Evolutionary conservation across 2,888 invertebrate species (phyloP).

Genomic region (Clostera curtula): DNA sequence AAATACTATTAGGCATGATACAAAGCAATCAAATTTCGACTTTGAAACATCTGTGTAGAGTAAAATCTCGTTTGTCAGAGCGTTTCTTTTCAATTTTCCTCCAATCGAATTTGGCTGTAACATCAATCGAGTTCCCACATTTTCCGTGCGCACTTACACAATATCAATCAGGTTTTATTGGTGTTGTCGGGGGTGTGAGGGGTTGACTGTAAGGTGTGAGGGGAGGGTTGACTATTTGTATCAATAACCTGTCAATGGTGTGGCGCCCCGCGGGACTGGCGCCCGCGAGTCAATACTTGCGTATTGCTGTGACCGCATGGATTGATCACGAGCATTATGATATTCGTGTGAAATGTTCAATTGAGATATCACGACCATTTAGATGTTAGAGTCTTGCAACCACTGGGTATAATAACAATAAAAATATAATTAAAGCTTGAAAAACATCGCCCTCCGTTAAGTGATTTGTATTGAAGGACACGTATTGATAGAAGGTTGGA

Average conservation of each 20-base stretch:
- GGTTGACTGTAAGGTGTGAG: constrained; percentile 28
- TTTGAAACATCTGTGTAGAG: constrained; percentile 29
- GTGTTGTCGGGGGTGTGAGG: constrained; percentile 64
- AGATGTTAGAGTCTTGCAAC: too few relatives aligned
- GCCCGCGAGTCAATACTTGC: constrained; percentile 52
- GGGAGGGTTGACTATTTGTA: constrained; percentile 65
- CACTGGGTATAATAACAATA: too few relatives aligned
- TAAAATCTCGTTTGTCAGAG: constrained; percentile 28
- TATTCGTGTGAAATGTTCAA: constrained; percentile 45
- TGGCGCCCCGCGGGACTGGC: constrained; percentile 59
- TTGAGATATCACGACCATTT: constrained; percentile 2
- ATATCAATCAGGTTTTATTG: constrained; percentile 76
- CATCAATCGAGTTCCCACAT: constrained; percentile 76
- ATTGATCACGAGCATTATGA: constrained; percentile 62
- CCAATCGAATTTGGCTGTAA: constrained; percentile 72
- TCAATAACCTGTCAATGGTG: constrained; percentile 76
- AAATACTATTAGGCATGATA: constrained; percentile 29
- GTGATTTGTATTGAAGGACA: too few relatives aligned
- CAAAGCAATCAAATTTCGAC: constrained; percentile 24
- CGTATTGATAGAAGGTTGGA: too few relatives aligned
- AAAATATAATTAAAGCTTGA: too few relatives aligned
- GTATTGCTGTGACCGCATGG: constrained; percentile 50
- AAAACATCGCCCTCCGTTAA: too few relatives aligned
- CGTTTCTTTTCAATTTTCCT: constrained; percentile 71
- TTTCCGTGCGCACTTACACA: constrained; percentile 74